Percentiles rank a stretch among this genome's conserved stretches.
Conservation (phyloP, 2,888 invertebrate species). For the Rhingia campestris region DNA sequence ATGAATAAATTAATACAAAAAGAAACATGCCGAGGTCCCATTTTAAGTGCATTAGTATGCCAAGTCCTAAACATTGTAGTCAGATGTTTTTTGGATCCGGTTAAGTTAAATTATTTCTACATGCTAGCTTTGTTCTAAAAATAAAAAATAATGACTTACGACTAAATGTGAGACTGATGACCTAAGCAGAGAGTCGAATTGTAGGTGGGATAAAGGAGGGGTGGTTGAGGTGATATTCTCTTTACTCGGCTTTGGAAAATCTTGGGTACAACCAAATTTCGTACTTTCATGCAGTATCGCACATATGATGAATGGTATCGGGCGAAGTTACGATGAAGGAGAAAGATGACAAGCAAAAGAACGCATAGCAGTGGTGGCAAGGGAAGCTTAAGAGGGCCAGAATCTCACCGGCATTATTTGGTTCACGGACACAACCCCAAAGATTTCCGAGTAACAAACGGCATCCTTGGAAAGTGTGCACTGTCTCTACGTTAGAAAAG, state of each 20-base stretch:
- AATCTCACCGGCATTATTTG: constrained; percentile 94
- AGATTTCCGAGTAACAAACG: constrained; percentile 89
- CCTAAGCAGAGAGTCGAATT: constrained; percentile 15
- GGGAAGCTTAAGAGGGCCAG: constrained; percentile 86
- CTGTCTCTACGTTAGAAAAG: constrained; percentile 87
- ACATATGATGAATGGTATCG: constrained; percentile 93
- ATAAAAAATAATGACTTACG: constrained; percentile 12
- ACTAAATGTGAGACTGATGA: constrained; percentile 13
- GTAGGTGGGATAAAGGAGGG: constrained; percentile 25
- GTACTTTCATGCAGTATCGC: constrained; percentile 90
- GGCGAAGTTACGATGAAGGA: constrained; percentile 88
- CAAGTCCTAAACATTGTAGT: no score
- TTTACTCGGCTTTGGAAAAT: constrained; percentile 85
- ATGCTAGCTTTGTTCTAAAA: constrained; percentile 10
- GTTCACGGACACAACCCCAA: constrained; percentile 93
- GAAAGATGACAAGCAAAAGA: constrained; percentile 84
- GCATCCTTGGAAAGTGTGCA: constrained; percentile 90
- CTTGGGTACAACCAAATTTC: constrained; percentile 89
- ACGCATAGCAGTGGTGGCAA: constrained; percentile 85
- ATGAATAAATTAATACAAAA: no score
- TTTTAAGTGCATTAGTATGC: no score
- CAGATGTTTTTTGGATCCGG: not conserved
- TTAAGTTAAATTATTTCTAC: constrained; percentile 4
- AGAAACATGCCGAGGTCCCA: no score
- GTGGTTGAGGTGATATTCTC: not conserved